Percentiles rank a stretch among this genome's conserved stretches.
phyloP scores from a whole-genome alignment of 2,113 vertebrate species.

The Archilochus colubris region DNA sequence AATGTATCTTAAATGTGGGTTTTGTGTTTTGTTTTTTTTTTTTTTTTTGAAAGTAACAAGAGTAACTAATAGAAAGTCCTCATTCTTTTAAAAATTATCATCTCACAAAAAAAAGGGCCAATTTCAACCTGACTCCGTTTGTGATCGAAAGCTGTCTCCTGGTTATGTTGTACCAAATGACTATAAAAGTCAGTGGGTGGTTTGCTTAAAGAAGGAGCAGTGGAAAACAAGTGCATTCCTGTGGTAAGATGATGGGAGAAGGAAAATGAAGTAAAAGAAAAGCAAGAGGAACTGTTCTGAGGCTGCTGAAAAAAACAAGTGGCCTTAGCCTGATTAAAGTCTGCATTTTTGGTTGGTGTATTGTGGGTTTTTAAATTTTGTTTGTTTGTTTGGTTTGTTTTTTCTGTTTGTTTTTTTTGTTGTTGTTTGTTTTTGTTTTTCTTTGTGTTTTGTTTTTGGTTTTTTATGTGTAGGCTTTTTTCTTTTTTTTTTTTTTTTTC shows the following conservation, averaged over 20 bases:
- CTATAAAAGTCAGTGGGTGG: neutral
- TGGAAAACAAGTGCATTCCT: conserved; percentile 30
- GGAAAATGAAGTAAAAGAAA: neutral
- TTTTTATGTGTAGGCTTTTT: neutral
- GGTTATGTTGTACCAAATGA: neutral
- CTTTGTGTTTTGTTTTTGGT: neutral
- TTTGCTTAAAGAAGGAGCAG: neutral
- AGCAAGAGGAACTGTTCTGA: neutral
- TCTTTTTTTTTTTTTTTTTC: neutral
- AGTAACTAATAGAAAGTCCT: neutral
- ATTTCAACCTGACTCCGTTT: neutral
- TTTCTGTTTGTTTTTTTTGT: too few relatives aligned
- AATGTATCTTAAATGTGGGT: neutral
- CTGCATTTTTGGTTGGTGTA: neutral
- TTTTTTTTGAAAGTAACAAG: neutral
- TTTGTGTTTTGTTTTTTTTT: too few relatives aligned
- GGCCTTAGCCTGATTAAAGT: neutral
- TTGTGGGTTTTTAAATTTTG: too few relatives aligned
- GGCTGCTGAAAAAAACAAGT: neutral
- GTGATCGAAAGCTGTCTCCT: neutral
- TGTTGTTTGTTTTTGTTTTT: too few relatives aligned
- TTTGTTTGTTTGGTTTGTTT: too few relatives aligned
- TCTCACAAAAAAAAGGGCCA: neutral
- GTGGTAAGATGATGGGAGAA: neutral
- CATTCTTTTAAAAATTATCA: neutral